These are phyloP conservation scores for Drusus annulatus DNA, from an alignment of 1,140 invertebrate genomes.

Conservation along the genomic window DNA sequence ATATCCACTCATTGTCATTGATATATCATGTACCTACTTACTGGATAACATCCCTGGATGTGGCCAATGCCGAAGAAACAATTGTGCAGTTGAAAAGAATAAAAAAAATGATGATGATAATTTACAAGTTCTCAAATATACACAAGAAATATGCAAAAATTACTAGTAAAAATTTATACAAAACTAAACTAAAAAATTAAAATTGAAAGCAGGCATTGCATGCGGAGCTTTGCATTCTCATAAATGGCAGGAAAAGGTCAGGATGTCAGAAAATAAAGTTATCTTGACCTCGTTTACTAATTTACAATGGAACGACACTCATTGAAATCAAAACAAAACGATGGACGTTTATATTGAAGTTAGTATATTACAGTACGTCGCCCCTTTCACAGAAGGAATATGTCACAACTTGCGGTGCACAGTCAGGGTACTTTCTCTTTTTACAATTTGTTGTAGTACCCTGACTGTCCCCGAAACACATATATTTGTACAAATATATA, in stretches of 20 bases:
- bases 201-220: conserved; percentile 76
- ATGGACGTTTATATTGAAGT: conserved; percentile 70
- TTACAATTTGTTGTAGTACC: conserved; percentile 55
- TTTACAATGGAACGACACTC: conserved; percentile 72
- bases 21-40: conserved; percentile 77
- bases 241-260: conserved; percentile 72
- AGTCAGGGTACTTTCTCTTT: conserved; percentile 66
- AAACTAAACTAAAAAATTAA: conserved; percentile 72
- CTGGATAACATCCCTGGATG: conserved; percentile 85
- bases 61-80: conserved; percentile 81
- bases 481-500: conserved; percentile 64
- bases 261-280: conserved; percentile 71
- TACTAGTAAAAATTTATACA: conserved; percentile 67
- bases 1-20: conserved; percentile 49
- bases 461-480: conserved; percentile 68
- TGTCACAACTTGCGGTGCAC: conserved; percentile 72
- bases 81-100: conserved; percentile 84
- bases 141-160: conserved; percentile 65
- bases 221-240: conserved; percentile 74
- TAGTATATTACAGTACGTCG: conserved; percentile 70
- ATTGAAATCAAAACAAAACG: conserved; percentile 72
- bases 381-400: conserved; percentile 74
- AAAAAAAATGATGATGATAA: conserved; percentile 77
- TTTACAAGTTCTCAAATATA: conserved; percentile 72
- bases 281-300: conserved; percentile 68